Conservation (phyloP, 2,888 invertebrate genomes). For the Drosophila fulvimacula region DNA sequence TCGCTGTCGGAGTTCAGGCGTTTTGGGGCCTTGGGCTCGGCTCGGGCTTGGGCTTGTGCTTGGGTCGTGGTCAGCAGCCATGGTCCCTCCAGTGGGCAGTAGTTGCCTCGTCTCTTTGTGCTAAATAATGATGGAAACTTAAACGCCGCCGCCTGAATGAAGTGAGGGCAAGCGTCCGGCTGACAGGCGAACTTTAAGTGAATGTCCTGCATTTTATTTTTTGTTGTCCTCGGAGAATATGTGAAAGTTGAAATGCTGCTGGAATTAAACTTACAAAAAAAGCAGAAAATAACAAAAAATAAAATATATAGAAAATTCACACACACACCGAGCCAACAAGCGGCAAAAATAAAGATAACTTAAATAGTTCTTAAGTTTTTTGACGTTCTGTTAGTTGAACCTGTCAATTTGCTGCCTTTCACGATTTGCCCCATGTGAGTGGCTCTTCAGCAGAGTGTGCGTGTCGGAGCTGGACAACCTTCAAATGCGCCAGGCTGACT, state of each 20-base stretch:
- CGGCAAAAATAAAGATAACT: constrained; percentile 59
- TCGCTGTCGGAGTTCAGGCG: constrained; percentile 24
- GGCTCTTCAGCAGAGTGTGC: constrained; percentile 10
- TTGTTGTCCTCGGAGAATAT: constrained; percentile 82
- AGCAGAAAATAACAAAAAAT: constrained; percentile 32
- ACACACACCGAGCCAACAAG: constrained; percentile 15
- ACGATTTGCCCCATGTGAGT: constrained; percentile 48
- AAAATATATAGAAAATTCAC: background rate
- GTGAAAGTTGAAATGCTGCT: constrained; percentile 80
- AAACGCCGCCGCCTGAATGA: constrained; percentile 60
- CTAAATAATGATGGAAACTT: constrained; percentile 80
- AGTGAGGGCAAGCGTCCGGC: constrained; percentile 55
- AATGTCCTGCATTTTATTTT: constrained; percentile 81
- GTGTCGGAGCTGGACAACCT: constrained; percentile 25
- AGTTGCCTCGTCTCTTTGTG: constrained; percentile 70
- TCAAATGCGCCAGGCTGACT: background rate
- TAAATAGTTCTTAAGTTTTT: constrained; percentile 74
- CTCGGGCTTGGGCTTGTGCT: constrained; percentile 18
- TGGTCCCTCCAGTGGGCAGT: constrained; percentile 63
- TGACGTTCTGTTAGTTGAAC: constrained; percentile 62
- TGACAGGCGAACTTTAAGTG: constrained; percentile 76
- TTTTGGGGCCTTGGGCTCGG: constrained; percentile 24
- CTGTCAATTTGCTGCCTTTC: constrained; percentile 69
- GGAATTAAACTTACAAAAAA: constrained; percentile 76
- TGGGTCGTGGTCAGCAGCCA: constrained; percentile 46